phyloP scores from a whole-genome alignment of 2,888 invertebrate species.

The Apodemia zela region DNA sequence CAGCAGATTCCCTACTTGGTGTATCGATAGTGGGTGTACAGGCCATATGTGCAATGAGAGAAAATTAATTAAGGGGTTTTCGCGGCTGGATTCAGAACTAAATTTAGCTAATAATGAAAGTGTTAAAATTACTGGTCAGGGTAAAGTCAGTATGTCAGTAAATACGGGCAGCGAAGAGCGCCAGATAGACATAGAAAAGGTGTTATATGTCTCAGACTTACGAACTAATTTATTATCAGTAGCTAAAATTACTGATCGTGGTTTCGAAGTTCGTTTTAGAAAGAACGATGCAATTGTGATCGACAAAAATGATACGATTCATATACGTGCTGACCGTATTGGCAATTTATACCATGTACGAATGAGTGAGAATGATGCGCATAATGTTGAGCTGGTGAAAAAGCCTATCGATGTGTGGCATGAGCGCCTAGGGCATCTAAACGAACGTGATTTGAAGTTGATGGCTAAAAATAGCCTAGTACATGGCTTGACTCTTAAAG shows the following conservation, averaged over 20 bases:
- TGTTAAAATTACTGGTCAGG: constrained; percentile 22
- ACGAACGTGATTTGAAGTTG: background rate
- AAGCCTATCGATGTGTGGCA: constrained; percentile 24
- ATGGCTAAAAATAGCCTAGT: constrained; percentile 20
- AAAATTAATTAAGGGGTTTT: constrained; percentile 23
- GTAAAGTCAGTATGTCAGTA: constrained; percentile 23
- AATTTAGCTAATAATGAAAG: constrained; percentile 25
- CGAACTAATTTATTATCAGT: constrained; percentile 26
- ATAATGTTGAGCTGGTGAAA: constrained; percentile 22
- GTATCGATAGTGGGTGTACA: constrained; percentile 28
- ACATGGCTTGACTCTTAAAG: constrained; percentile 22
- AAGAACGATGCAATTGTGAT: constrained; percentile 24
- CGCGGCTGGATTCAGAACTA: constrained; percentile 21
- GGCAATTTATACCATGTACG: constrained; percentile 26
- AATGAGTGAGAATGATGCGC: constrained; percentile 20
- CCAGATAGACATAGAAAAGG: constrained; percentile 23
- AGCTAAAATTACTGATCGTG: constrained; percentile 25
- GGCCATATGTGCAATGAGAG: constrained; percentile 30
- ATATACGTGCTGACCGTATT: constrained; percentile 25
- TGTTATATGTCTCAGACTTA: constrained; percentile 27
- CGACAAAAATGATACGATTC: constrained; percentile 23
- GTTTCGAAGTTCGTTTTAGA: constrained; percentile 23
- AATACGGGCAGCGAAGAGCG: constrained; percentile 23
- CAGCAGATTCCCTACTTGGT: constrained; percentile 19
- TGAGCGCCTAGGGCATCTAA: constrained; percentile 22